Evolutionary conservation across 2,113 vertebrate species (phyloP).

Genomic region (Petromus typicus): DNA sequence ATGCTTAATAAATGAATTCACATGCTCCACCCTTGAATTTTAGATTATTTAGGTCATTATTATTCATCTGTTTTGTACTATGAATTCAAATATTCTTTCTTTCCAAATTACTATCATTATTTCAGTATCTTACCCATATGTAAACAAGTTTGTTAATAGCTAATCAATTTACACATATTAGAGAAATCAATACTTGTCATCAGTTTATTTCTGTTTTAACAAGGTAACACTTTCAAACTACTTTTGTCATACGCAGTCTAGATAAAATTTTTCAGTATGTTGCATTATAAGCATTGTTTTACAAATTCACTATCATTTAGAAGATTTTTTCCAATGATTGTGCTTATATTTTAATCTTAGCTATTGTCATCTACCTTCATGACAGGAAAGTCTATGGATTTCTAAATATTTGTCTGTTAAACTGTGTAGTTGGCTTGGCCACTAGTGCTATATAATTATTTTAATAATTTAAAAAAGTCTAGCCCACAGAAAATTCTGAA

Average conservation of each 20-base stretch:
- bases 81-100: background rate
- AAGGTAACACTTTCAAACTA: background rate
- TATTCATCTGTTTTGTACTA: background rate
- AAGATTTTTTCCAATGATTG: background rate
- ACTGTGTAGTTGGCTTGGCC: background rate
- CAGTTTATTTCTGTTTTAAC: background rate
- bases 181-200: background rate
- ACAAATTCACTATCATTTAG: background rate
- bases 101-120: background rate
- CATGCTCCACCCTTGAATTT: background rate
- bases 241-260: background rate
- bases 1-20: background rate
- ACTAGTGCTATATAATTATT: background rate
- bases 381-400: background rate
- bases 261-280: background rate
- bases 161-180: background rate
- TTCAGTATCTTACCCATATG: background rate
- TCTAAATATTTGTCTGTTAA: background rate
- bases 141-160: conserved; percentile 25
- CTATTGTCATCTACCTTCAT: background rate
- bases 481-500: background rate
- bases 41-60: background rate
- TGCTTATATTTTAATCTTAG: conserved; percentile 32
- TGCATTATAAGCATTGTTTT: background rate
- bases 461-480: conserved; percentile 4